Percentiles rank a stretch among this genome's conserved stretches.
Conservation (phyloP, 2,888 invertebrate genomes). For the Hymenopus coronatus region DNA sequence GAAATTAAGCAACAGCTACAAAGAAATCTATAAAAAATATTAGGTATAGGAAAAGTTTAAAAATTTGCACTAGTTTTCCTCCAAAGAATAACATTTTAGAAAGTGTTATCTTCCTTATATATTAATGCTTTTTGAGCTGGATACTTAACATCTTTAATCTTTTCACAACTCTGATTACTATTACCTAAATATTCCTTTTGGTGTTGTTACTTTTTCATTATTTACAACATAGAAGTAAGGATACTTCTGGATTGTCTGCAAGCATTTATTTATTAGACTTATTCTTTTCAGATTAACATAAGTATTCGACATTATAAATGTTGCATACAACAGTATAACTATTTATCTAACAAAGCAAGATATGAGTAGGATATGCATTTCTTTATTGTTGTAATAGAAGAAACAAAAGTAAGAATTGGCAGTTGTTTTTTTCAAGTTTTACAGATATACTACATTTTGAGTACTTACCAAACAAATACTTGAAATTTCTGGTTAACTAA, state of each 20-base stretch:
- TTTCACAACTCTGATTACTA: not conserved
- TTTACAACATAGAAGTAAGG: not conserved
- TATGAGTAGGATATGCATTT: not conserved
- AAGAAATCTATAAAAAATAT: not conserved
- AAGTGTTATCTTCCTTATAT: not conserved
- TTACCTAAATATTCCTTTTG: not conserved
- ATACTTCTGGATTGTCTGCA: constrained; percentile 4
- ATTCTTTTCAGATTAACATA: not conserved
- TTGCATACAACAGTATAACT: too few relatives aligned
- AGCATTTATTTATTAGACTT: not conserved
- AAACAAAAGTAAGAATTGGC: not conserved
- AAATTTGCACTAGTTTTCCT: not conserved
- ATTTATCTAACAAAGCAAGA: not conserved
- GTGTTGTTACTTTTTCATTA: not conserved
- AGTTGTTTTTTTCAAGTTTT: not conserved
- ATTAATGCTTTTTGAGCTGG: not conserved
- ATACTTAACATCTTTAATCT: not conserved
- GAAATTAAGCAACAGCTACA: not conserved
- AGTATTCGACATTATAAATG: not conserved
- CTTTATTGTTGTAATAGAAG: not conserved
- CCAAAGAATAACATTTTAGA: not conserved
- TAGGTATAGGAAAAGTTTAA: not conserved
- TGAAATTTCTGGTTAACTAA: too few relatives aligned
- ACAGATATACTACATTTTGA: too few relatives aligned
- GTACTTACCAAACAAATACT: too few relatives aligned